Evolutionary conservation across 2,797 vertebrate species (phyloP), one percentile per base, ranked within the genome.

Genomic region (Chanos chanos): DNA sequence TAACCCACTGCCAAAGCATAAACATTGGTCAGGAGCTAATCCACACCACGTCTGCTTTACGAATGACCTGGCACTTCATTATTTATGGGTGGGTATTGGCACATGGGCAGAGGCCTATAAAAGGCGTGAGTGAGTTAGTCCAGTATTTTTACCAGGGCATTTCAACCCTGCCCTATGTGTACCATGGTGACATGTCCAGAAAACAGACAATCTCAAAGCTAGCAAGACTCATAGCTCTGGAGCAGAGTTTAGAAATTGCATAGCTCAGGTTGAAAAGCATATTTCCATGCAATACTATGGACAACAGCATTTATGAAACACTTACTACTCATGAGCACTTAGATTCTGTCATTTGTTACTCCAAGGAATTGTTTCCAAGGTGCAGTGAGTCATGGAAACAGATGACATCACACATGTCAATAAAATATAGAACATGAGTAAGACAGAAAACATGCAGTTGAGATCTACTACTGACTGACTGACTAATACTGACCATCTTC

Each of bases 91-190:
- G 79, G 73, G 77, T 76, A 73, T 49, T 72, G 74, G 78, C 68
- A 64, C 64, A 61, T 77, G 72, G 75, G 71, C 61, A 73, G 66
- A 74, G 40, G 73, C 51, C 87, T 86, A 84, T 86, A 86, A 85
- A 88, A 86, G 86, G 84, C 66, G 72, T 57, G 75, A 66, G 75
- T 70, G 61, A 74, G 54, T 65, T n/a, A n/a, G n/a, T n/a, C n/a
- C n/a, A n/a, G n/a, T n/a, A n/a, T n/a, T n/a, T n/a, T n/a, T n/a
- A 58, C 12, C 19, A 68, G 22, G 19, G 16, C 41, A 8, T 2
- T 61, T 27, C 54, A 54, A 48, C 19, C 39, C 47, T 16, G 30
- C 22, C 51, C 47, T 49, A 41, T 18, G 22, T 47, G 39, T 30
- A 15, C 12, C 21, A 33, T 19, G 45, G 12, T 57, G 39, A 9